Conservation (phyloP, 2,113 vertebrate genomes). For the Thomomys bottae region DNA sequence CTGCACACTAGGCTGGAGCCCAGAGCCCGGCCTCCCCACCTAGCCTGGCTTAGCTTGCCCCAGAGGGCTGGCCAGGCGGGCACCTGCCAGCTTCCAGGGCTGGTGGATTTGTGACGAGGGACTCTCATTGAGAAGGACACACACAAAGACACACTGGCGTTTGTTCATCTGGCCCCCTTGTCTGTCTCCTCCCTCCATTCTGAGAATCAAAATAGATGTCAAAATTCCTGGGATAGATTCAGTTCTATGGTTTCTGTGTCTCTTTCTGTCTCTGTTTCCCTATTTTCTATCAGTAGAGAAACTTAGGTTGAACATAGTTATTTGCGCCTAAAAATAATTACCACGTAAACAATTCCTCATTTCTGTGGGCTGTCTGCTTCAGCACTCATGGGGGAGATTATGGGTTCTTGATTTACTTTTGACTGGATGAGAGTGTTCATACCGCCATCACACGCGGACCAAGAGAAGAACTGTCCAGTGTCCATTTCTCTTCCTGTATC, state of each 20-base stretch:
- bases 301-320: constrained; percentile 31
- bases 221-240: neutral
- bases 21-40: neutral
- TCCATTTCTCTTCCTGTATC: constrained; percentile 71
- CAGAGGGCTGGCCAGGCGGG: neutral
- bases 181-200: neutral
- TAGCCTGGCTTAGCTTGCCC: rapidly evolving
- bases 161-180: rapidly evolving
- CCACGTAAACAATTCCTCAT: constrained; percentile 21
- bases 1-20: too few species aligned
- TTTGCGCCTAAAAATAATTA: constrained; percentile 55
- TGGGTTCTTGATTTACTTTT: constrained; percentile 49
- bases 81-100: neutral
- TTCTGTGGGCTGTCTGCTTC: constrained; percentile 23
- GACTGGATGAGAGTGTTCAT: constrained; percentile 56
- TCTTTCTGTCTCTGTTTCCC: neutral
- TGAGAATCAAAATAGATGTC: neutral
- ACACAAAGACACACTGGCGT: too few species aligned
- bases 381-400: constrained; percentile 36
- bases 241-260: neutral
- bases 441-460: constrained; percentile 25
- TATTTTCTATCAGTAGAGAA: neutral
- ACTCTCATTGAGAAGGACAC: too few species aligned
- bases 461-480: constrained; percentile 56
- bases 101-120: too few species aligned